A percentile compares a stretch with the other conserved stretches of the same genome.
phyloP scores from a whole-genome alignment of 2,113 vertebrate species.

The Platichthys flesus region DNA sequence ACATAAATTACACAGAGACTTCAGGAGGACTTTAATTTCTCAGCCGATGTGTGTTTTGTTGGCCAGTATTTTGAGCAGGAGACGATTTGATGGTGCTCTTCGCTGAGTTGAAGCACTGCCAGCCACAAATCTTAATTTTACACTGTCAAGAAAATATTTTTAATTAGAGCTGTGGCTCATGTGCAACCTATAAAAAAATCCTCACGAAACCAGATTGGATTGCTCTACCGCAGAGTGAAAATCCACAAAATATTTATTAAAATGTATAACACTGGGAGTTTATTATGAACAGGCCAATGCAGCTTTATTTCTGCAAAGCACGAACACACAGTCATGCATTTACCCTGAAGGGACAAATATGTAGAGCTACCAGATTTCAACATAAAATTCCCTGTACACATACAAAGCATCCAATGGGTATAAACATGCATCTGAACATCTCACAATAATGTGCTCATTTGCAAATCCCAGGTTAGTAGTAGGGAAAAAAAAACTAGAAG shows the following conservation, averaged over 20 bases:
- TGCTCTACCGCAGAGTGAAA: not conserved
- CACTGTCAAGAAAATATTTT: not conserved
- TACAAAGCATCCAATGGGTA: constrained; percentile 27
- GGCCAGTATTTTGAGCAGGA: not conserved
- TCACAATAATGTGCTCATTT: constrained; percentile 41
- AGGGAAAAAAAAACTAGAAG: constrained; percentile 1
- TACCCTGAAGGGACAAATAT: constrained; percentile 34
- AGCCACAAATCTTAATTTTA: not conserved
- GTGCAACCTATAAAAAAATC: not conserved
- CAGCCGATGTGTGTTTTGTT: not conserved
- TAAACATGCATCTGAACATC: constrained; percentile 29
- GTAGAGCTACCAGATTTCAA: constrained; percentile 22
- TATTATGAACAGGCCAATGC: not conserved
- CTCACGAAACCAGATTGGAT: not conserved
- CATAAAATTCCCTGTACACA: constrained; percentile 27
- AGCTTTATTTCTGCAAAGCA: constrained; percentile 11
- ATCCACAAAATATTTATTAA: not conserved
- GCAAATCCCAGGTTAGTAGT: constrained; percentile 35
- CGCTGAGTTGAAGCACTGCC: not conserved
- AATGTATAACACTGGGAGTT: not conserved
- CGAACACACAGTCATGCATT: constrained; percentile 6
- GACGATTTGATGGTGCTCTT: not conserved
- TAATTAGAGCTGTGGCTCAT: not conserved
- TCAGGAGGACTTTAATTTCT: not conserved
- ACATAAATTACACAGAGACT: not conserved